These are phyloP conservation scores for Scelioninae gen. 1 DNA, from an alignment of 2,888 invertebrate species.

Conservation along the genomic window DNA sequence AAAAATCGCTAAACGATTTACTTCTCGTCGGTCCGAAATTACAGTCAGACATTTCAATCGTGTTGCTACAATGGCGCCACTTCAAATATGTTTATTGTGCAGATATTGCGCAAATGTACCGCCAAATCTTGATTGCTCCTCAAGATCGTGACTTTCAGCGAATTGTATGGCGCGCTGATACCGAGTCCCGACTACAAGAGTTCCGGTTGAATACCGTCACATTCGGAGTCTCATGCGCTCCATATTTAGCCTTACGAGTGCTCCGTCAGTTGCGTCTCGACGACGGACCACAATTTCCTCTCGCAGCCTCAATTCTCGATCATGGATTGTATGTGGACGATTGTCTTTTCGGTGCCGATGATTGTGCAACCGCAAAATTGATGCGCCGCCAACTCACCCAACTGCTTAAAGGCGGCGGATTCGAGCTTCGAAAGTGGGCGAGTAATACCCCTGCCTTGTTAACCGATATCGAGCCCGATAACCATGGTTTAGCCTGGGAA, in stretches of 20 bases:
- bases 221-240: neutral
- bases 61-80: no score
- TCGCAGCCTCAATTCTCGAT: neutral
- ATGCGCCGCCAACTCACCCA: neutral
- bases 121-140: no score
- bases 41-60: no score
- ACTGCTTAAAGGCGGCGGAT: neutral
- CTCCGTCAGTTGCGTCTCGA: neutral
- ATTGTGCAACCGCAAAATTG: neutral
- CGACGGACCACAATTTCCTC: neutral
- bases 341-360: constrained; percentile 15
- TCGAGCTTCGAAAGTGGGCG: constrained; percentile 11
- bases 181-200: no score
- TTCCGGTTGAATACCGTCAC: neutral
- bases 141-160: no score
- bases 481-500: constrained; percentile 12
- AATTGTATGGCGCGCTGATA: no score
- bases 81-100: no score
- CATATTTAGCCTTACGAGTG: neutral
- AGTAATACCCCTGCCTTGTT: constrained; percentile 10
- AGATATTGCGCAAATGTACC: no score
- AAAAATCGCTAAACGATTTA: no score
- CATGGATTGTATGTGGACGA: constrained; percentile 10
- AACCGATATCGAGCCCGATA: neutral
- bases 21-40: no score